These are phyloP conservation scores for Formica selysi DNA, from an alignment of 1,140 invertebrate species.

Conservation along the genomic window DNA sequence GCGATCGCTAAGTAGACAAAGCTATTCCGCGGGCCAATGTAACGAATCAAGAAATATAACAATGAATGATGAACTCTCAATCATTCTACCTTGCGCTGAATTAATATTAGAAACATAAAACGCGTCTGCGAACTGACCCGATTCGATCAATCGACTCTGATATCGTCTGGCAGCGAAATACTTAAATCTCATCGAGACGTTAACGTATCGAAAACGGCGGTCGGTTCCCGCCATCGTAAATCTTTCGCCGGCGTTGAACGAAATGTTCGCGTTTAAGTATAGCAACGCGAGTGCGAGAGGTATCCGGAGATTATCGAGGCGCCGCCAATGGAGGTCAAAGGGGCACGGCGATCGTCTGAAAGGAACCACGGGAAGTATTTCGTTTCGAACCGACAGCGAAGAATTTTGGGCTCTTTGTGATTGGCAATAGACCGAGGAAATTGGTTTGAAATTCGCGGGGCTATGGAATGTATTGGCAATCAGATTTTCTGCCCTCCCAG, in stretches of 20 bases:
- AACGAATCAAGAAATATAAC: conserved; percentile 17
- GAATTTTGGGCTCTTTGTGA: conserved; percentile 82
- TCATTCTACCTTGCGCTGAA: neutral
- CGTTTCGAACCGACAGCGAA: conserved; percentile 78
- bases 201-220: neutral
- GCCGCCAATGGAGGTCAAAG: conserved; percentile 61
- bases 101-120: neutral
- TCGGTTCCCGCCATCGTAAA: conserved; percentile 40
- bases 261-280: conserved; percentile 62
- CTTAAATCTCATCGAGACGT: conserved; percentile 24
- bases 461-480: conserved; percentile 84
- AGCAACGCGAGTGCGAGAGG: conserved; percentile 44
- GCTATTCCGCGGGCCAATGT: neutral
- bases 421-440: conserved; percentile 85
- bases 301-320: conserved; percentile 64
- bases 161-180: conserved; percentile 14
- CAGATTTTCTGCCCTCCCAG: conserved; percentile 80
- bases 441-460: conserved; percentile 83
- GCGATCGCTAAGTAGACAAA: conserved; percentile 1
- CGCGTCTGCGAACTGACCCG: neutral
- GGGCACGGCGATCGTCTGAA: conserved; percentile 67
- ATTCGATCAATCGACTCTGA: neutral
- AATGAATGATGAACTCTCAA: conserved; percentile 10
- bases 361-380: conserved; percentile 80
- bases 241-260: conserved; percentile 38